phyloP scores from a whole-genome alignment of 2,797 vertebrate genomes.

The Rachycentron canadum region DNA sequence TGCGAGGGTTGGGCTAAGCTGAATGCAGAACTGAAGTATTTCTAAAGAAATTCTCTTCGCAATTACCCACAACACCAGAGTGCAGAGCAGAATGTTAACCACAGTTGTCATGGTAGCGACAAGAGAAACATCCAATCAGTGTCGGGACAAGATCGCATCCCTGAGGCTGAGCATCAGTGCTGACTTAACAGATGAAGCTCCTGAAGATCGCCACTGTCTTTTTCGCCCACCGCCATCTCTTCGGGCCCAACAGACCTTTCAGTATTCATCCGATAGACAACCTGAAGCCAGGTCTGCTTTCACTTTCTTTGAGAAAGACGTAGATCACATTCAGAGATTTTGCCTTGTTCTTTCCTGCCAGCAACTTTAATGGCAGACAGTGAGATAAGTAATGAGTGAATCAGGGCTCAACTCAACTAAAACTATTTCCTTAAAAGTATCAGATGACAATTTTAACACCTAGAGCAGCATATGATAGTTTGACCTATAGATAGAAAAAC shows the following conservation, averaged over 20 bases:
- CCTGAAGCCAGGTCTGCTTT: background rate
- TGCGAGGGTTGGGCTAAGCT: background rate
- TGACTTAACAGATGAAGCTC: background rate
- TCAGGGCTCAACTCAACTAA: background rate
- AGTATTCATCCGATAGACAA: background rate
- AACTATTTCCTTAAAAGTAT: background rate
- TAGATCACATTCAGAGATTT: background rate
- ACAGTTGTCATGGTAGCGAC: conserved; percentile 24
- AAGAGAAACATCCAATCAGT: conserved; percentile 27
- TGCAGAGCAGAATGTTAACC: conserved; percentile 31
- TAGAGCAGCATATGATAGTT: too few species aligned
- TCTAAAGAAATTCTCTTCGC: conserved; percentile 39
- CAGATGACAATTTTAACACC: background rate
- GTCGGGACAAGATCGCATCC: background rate
- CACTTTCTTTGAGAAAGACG: background rate
- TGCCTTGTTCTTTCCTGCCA: background rate
- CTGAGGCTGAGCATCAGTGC: background rate
- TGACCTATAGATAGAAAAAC: too few species aligned
- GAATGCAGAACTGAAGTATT: conserved; percentile 28
- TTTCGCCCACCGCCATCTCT: background rate
- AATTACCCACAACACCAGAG: conserved; percentile 38
- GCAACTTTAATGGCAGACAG: background rate
- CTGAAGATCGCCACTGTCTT: background rate
- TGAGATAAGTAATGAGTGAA: conserved; percentile 1
- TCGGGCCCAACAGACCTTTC: background rate